Percentiles rank a stretch among this genome's conserved stretches.
Evolutionary conservation across 2,888 invertebrate genomes (phyloP).

Genomic region (Macrophya alboannulata): DNA sequence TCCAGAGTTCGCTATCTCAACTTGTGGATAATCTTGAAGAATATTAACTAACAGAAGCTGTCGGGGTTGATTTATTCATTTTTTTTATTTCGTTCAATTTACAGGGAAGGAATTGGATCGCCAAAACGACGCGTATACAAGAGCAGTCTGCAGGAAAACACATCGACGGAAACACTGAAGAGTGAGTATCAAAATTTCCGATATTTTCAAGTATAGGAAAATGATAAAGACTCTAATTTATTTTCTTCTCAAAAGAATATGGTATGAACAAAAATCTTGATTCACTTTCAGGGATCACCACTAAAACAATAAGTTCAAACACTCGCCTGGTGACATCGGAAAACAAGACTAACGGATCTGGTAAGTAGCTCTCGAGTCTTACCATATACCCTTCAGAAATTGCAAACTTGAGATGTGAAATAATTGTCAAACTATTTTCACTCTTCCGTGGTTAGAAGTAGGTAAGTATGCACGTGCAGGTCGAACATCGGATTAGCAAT

Average conservation of each 20-base stretch:
- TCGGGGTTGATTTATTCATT: not conserved
- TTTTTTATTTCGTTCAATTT: conserved; percentile 73
- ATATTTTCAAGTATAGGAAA: not conserved
- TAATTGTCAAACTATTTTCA: not conserved
- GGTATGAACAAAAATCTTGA: not conserved
- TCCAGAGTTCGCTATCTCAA: not conserved
- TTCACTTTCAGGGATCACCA: conserved; percentile 71
- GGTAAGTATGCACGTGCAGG: not conserved
- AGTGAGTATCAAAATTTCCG: conserved; percentile 74
- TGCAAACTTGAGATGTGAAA: not conserved
- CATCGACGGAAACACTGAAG: conserved; percentile 80
- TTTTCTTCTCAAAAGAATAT: not conserved
- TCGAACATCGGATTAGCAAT: conserved; percentile 12
- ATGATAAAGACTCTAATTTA: not conserved
- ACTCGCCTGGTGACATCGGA: conserved; percentile 71
- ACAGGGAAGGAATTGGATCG: conserved; percentile 86
- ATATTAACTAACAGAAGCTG: not conserved
- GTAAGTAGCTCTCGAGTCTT: conserved; percentile 67
- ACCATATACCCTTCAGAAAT: not conserved
- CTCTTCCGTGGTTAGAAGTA: not conserved
- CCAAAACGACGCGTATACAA: conserved; percentile 82
- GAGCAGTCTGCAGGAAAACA: conserved; percentile 80
- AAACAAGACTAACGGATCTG: conserved; percentile 71
- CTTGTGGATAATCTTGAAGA: not conserved
- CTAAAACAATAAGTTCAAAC: conserved; percentile 73